Base-by-base conservation (phyloP, 2,888 invertebrate species). In the Ypsolopha sequella region DNA sequence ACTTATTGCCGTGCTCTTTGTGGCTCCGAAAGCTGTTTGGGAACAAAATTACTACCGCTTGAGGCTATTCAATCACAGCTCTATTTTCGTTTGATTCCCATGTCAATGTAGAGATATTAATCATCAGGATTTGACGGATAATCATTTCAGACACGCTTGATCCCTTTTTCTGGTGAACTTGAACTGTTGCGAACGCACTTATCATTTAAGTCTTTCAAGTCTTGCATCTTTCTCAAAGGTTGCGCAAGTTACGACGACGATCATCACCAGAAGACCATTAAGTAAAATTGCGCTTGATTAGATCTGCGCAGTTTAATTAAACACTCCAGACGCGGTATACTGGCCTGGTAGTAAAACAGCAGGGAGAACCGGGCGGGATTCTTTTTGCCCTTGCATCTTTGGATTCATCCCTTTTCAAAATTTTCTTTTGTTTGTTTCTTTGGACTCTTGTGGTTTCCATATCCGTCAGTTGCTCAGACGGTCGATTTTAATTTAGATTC, bases 241-340 rank as follows among this genome's bases (percentile, higher is more conserved):
- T 35, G 36, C 11, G 6, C n/a, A 39, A 9, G 6, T 6, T 36
- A 36, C 11, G 36, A 10, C 13, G 14, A 13, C 60, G 64, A 72
- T 70, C 70, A 65, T 60, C 71, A 67, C 68, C 66, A 24, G 39
- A 24, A 69, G 71, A 78, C 70, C 74, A 77, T 78, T 48, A 10
- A 6, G 9, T 76, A 80, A 77, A 79, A 78, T 79, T 73, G 74
- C 78, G 75, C 76, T 80, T 75, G 79, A 80, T 82, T 77, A 79
- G 68, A 76, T 79, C 75, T 71, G 65, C 62, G 66, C 69, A 65
- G 68, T 74, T 76, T 76, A 80, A 79, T 81, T 80, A 76, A 75
- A 77, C 70, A 67, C 74, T 73, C 65, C 68, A 60, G 62, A 58
- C 59, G 66, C 61, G 66, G 71, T 73, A 77, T 76, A 78, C 67